Conservation (phyloP, 2,888 invertebrate genomes). For the Lomographa bimaculata region DNA sequence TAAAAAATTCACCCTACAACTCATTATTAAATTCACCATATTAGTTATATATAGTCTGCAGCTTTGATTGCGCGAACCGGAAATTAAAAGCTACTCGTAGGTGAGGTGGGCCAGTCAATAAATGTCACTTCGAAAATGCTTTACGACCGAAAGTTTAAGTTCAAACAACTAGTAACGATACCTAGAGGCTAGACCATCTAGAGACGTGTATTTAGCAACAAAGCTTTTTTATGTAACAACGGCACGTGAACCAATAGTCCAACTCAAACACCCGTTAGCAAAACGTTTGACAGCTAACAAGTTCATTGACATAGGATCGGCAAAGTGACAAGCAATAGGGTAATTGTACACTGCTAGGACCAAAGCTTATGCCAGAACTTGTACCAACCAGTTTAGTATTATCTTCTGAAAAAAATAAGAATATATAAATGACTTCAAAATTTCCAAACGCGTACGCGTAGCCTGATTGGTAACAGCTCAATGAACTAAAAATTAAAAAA, state of each 20-base stretch:
- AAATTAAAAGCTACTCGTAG: constrained; percentile 3
- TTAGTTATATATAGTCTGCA: too few species aligned
- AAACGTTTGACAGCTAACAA: constrained; percentile 25
- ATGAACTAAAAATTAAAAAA: too few species aligned
- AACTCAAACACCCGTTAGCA: constrained; percentile 23
- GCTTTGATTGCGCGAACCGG: too few species aligned
- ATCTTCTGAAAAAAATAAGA: too few species aligned
- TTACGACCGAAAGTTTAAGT: constrained; percentile 20
- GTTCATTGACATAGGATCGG: constrained; percentile 45
- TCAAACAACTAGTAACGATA: constrained; percentile 13
- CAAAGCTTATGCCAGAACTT: neutral
- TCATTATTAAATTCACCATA: too few species aligned
- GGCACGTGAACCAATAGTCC: constrained; percentile 15
- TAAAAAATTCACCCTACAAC: too few species aligned
- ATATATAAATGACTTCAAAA: too few species aligned
- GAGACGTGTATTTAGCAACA: constrained; percentile 14
- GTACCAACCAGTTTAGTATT: too few species aligned
- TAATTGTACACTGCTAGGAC: constrained; percentile 2
- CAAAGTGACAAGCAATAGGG: constrained; percentile 51
- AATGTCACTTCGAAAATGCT: constrained; percentile 15
- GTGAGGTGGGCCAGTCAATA: constrained; percentile 1
- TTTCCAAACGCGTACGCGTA: too few species aligned
- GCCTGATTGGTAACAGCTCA: too few species aligned
- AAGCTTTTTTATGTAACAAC: constrained; percentile 23
- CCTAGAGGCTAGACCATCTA: constrained; percentile 29